These are phyloP conservation scores for Hydrolagus affinis DNA, from an alignment of 2,113 vertebrate genomes.

Conservation along the genomic window DNA sequence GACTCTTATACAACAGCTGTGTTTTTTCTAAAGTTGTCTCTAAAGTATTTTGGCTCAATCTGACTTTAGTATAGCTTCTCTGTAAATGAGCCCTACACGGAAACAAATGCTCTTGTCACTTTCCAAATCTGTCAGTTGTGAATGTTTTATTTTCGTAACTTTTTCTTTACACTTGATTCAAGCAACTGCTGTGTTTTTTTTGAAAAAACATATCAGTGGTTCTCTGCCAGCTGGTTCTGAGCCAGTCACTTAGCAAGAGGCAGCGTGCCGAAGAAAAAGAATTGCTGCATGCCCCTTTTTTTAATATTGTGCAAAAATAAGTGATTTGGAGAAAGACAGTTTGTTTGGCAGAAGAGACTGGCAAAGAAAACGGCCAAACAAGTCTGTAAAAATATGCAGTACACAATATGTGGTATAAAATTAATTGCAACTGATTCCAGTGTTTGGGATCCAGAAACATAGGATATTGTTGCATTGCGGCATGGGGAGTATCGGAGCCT, in stretches of 20 bases:
- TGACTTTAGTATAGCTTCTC: not conserved
- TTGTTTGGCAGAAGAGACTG: not conserved
- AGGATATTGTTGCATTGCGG: not conserved
- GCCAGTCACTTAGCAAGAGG: not conserved
- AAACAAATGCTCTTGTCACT: not conserved
- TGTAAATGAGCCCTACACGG: not conserved
- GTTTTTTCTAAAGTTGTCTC: not conserved
- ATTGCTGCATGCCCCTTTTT: not conserved
- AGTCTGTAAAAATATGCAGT: not conserved
- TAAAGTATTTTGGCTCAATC: constrained; percentile 10
- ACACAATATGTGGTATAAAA: not conserved
- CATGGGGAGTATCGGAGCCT: not conserved
- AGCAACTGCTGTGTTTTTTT: not conserved
- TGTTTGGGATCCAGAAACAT: not conserved
- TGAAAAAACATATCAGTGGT: not conserved
- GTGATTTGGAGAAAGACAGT: not conserved
- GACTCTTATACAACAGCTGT: not conserved
- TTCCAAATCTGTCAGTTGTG: not conserved
- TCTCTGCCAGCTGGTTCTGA: not conserved
- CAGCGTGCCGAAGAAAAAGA: not conserved
- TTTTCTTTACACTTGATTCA: not conserved
- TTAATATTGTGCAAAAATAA: not conserved
- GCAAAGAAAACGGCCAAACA: not conserved
- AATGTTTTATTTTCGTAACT: constrained; percentile 1
- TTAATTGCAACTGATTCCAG: not conserved